These are phyloP conservation scores for Pterocles orientalis DNA, from an alignment of 2,113 vertebrate species.

Conservation along the genomic window DNA sequence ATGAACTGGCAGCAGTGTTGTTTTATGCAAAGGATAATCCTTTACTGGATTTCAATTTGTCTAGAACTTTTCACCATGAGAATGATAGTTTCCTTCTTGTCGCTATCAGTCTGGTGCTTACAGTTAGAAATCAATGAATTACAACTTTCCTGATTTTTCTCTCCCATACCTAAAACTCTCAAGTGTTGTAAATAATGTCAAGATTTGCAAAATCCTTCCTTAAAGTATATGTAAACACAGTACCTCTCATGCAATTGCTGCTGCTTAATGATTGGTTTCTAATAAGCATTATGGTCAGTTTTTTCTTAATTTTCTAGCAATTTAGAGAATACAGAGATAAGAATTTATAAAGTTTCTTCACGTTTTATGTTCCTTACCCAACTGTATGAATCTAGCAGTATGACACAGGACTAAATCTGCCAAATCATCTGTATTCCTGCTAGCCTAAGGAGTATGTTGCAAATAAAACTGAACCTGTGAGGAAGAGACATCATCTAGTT, in stretches of 20 bases:
- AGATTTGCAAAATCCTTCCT: background rate
- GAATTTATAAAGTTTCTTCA: background rate
- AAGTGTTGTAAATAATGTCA: background rate
- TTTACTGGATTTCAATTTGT: background rate
- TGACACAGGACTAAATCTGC: background rate
- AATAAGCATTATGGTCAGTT: background rate
- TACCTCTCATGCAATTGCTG: background rate
- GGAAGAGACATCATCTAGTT: background rate
- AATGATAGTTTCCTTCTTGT: background rate
- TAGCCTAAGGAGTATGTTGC: background rate
- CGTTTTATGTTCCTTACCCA: background rate
- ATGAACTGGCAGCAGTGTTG: background rate
- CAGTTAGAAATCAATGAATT: background rate
- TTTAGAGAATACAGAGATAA: background rate
- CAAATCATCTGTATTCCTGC: background rate
- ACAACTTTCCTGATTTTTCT: background rate
- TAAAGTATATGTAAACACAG: background rate
- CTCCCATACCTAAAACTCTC: background rate
- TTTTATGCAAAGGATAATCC: background rate
- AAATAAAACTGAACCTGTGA: background rate
- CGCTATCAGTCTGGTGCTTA: background rate
- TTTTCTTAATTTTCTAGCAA: background rate
- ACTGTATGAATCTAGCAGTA: background rate
- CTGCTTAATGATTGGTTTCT: background rate
- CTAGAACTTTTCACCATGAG: background rate